These are phyloP conservation scores for Ophion ellenae DNA, from an alignment of 2,888 invertebrate genomes.

Conservation along the genomic window DNA sequence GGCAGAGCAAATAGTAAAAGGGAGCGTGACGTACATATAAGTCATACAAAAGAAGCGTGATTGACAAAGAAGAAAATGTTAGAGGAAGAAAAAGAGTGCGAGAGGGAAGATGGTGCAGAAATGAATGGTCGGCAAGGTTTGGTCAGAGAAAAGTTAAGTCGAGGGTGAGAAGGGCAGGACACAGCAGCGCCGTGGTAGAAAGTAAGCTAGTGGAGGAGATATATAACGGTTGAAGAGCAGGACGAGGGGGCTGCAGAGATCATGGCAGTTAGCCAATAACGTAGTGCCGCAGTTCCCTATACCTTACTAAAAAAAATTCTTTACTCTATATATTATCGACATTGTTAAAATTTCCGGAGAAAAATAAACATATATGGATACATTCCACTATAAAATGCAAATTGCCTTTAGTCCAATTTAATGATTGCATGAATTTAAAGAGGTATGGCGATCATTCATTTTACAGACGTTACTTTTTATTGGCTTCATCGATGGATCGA, in stretches of 20 bases:
- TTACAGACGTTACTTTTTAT: neutral
- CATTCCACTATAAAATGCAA: constrained; percentile 11
- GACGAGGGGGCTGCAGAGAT: constrained; percentile 70
- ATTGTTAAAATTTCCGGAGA: constrained; percentile 47
- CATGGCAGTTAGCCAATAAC: constrained; percentile 78
- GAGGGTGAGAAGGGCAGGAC: constrained; percentile 69
- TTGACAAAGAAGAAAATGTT: constrained; percentile 38
- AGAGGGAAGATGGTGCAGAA: constrained; percentile 35
- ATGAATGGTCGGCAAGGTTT: constrained; percentile 59
- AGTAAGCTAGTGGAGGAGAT: constrained; percentile 50
- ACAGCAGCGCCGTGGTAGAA: constrained; percentile 56
- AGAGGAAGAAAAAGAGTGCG: constrained; percentile 25
- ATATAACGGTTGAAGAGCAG: constrained; percentile 59
- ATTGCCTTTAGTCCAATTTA: constrained; percentile 24
- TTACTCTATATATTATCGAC: constrained; percentile 58
- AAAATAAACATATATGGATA: constrained; percentile 23
- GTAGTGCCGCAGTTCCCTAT: constrained; percentile 78
- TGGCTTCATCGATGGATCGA: too few relatives aligned
- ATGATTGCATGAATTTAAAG: constrained; percentile 36
- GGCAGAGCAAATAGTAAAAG: constrained; percentile 43
- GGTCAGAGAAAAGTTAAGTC: constrained; percentile 62
- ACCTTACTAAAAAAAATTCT: neutral
- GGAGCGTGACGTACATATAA: constrained; percentile 62
- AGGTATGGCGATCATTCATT: constrained; percentile 27
- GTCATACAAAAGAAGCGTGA: constrained; percentile 57